These are phyloP conservation scores for Pocota personata DNA, from an alignment of 2,888 invertebrate genomes.

Conservation along the genomic window DNA sequence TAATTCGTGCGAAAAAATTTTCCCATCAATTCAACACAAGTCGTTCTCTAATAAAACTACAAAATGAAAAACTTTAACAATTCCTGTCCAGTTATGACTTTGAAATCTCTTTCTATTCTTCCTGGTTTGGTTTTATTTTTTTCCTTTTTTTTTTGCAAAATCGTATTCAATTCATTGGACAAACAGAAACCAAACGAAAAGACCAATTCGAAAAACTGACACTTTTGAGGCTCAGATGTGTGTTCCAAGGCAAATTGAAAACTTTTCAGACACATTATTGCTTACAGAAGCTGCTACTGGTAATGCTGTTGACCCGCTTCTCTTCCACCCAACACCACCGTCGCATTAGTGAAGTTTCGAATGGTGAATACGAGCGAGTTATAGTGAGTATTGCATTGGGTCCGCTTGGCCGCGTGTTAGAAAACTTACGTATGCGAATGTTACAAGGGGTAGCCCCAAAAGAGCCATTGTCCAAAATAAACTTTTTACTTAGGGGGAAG, in stretches of 20 bases:
- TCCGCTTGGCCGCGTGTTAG: conserved; percentile 64
- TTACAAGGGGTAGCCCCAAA: conserved; percentile 51
- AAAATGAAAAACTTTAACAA: conserved; percentile 52
- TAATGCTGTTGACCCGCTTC: conserved; percentile 49
- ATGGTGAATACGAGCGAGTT: conserved; percentile 21
- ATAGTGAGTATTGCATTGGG: conserved; percentile 51
- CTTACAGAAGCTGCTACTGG: conserved; percentile 68
- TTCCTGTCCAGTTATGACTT: conserved; percentile 63
- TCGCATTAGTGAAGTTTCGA: conserved; percentile 61
- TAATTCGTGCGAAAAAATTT: background rate
- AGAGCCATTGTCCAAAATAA: conserved; percentile 67
- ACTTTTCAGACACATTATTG: conserved; percentile 74
- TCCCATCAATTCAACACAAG: conserved; percentile 13
- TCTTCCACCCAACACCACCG: background rate
- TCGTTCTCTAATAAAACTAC: conserved; percentile 18
- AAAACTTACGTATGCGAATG: conserved; percentile 61
- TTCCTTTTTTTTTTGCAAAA: conserved; percentile 25
- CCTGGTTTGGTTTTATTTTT: background rate
- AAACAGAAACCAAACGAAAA: conserved; percentile 54
- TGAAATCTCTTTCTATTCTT: conserved; percentile 49
- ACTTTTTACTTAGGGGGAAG: conserved; percentile 39
- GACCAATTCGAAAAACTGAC: conserved; percentile 71
- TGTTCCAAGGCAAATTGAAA: conserved; percentile 73
- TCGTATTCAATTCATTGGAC: conserved; percentile 66
- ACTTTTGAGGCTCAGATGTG: conserved; percentile 72